These are phyloP conservation scores for Cyprinodon variegatus DNA, from an alignment of 2,113 vertebrate species.

Conservation along the genomic window DNA sequence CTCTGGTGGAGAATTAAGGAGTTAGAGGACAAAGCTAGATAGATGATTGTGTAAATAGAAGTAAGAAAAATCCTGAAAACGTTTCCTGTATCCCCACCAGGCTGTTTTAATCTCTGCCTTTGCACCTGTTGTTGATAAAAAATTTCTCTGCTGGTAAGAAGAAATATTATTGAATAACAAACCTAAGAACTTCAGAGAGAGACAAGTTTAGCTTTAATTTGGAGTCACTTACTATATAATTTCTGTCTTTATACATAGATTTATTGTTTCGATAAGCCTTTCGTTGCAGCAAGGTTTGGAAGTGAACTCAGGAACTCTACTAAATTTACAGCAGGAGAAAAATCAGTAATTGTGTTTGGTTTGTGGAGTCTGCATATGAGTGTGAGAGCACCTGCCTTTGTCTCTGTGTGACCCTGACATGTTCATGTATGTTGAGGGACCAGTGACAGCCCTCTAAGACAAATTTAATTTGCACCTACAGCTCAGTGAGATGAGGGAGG, in stretches of 20 bases:
- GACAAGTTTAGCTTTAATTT: neutral
- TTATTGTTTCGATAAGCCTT: slow-evolving; percentile 2
- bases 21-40: neutral
- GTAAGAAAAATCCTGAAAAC: neutral
- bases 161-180: neutral
- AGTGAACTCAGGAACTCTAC: neutral
- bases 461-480: slow-evolving; percentile 85
- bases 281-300: neutral
- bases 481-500: slow-evolving; percentile 85
- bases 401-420: slow-evolving; percentile 57
- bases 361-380: slow-evolving; percentile 10
- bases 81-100: neutral
- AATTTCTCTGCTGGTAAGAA: neutral
- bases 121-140: neutral
- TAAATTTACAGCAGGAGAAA: slow-evolving; percentile 14
- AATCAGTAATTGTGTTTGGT: slow-evolving; percentile 21
- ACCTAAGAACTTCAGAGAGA: neutral
- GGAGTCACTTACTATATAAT: neutral
- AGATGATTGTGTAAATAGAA: neutral
- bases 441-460: slow-evolving; percentile 67
- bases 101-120: neutral
- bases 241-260: neutral
- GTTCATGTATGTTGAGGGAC: slow-evolving; percentile 71
- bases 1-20: neutral
- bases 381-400: slow-evolving; percentile 32